A percentile compares a stretch with the other conserved stretches of the same genome.
These are phyloP conservation scores for Dicerorhinus sumatrensis DNA, from an alignment of 2,113 vertebrate species.

Conservation along the genomic window DNA sequence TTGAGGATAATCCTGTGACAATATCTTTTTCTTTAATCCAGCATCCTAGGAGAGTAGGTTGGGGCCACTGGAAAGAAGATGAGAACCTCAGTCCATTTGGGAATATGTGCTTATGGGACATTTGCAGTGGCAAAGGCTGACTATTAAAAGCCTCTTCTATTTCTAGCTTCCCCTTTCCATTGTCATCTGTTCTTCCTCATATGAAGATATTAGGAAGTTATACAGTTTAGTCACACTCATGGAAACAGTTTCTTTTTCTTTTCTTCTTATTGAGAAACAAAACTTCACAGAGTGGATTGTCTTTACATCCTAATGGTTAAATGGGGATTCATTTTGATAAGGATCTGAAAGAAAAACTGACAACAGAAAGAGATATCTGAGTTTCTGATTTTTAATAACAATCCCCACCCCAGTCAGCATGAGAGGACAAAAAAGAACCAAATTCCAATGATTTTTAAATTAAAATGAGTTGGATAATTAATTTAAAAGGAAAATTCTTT, in stretches of 20 bases:
- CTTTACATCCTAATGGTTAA: constrained; percentile 40
- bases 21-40: not conserved
- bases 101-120: not conserved
- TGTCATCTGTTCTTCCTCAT: not conserved
- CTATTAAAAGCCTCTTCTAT: not conserved
- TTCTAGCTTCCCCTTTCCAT: not conserved
- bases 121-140: not conserved
- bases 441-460: constrained; percentile 51
- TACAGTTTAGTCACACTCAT: not conserved
- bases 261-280: constrained; percentile 40
- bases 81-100: not conserved
- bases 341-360: constrained; percentile 1
- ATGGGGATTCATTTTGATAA: constrained; percentile 39
- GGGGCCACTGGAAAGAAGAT: not conserved
- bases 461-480: constrained; percentile 24
- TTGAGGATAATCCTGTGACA: not conserved
- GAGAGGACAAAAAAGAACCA: constrained; percentile 26
- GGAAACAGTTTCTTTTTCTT: constrained; percentile 45
- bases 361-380: not conserved
- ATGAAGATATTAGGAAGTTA: not conserved
- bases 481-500: constrained; percentile 38
- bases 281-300: constrained; percentile 32
- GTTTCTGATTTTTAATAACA: constrained; percentile 31
- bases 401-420: not conserved
- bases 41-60: not conserved